Evolutionary conservation across 2,888 invertebrate genomes (phyloP).

Genomic region (Lycophotia porphyrea): DNA sequence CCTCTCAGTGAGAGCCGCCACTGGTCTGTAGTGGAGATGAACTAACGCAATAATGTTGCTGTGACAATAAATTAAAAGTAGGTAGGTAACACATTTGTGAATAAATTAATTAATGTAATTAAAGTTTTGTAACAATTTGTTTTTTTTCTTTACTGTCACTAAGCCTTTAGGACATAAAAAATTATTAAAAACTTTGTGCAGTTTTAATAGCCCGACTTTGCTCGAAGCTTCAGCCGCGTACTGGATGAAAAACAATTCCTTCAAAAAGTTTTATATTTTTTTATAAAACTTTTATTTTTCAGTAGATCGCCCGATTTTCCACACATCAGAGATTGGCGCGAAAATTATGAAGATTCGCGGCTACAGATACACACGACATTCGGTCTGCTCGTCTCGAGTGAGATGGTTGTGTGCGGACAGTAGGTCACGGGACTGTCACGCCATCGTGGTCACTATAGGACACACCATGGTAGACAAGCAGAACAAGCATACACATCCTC

Average conservation of each 20-base stretch:
- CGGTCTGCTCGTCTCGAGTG: conserved; percentile 86
- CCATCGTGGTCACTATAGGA: conserved; percentile 85
- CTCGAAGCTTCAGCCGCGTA: no score
- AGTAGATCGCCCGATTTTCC: conserved; percentile 83
- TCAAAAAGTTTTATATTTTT: no score
- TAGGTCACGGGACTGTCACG: conserved; percentile 80
- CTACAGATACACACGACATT: conserved; percentile 85
- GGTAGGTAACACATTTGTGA: background rate
- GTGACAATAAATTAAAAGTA: background rate
- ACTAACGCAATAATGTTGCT: no score
- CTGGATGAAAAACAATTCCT: no score
- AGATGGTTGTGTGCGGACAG: conserved; percentile 86
- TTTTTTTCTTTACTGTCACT: background rate
- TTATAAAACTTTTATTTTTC: conserved; percentile 4
- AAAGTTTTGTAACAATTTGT: background rate
- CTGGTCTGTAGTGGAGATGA: no score
- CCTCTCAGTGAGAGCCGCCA: background rate
- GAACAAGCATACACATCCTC: conserved; percentile 84
- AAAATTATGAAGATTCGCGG: conserved; percentile 84
- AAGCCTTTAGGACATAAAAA: background rate
- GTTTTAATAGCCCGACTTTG: background rate
- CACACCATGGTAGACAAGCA: conserved; percentile 82
- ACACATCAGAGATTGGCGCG: conserved; percentile 83
- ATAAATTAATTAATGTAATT: background rate
- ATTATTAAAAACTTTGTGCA: background rate